Conservation (phyloP, 2,888 invertebrate genomes). For the Aspidiotus destructor region DNA sequence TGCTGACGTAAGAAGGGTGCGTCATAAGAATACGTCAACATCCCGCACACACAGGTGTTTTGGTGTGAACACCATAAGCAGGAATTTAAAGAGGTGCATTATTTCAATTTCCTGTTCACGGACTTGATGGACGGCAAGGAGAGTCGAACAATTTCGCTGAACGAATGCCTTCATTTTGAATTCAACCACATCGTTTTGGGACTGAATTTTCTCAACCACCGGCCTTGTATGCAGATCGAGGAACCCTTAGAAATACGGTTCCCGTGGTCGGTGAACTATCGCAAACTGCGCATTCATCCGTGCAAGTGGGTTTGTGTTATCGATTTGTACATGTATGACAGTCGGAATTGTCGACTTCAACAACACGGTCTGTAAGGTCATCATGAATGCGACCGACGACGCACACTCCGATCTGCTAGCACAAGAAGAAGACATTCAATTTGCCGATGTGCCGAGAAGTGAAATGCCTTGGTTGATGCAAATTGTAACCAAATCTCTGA, state of each 20-base stretch:
- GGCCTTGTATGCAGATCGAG: neutral
- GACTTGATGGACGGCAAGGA: neutral
- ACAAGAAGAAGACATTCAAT: too few relatives aligned
- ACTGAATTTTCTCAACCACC: neutral
- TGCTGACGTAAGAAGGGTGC: too few relatives aligned
- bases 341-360: too few relatives aligned
- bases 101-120: neutral
- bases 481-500: too few relatives aligned
- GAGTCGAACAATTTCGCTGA: neutral
- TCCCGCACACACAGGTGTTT: neutral
- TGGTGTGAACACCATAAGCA: neutral
- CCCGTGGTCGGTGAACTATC: neutral
- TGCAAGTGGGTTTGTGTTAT: neutral
- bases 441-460: too few relatives aligned
- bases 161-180: neutral
- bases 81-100: neutral
- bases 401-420: too few relatives aligned
- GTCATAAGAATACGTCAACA: neutral
- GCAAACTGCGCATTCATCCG: neutral
- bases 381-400: too few relatives aligned
- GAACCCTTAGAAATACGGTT: neutral
- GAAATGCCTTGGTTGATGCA: too few relatives aligned
- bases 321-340: neutral
- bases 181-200: neutral
- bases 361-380: too few relatives aligned